A percentile compares a stretch with the other conserved stretches of the same genome.
Evolutionary conservation across 2,888 invertebrate species (phyloP).

Genomic region (Drosophila stalkeri): DNA sequence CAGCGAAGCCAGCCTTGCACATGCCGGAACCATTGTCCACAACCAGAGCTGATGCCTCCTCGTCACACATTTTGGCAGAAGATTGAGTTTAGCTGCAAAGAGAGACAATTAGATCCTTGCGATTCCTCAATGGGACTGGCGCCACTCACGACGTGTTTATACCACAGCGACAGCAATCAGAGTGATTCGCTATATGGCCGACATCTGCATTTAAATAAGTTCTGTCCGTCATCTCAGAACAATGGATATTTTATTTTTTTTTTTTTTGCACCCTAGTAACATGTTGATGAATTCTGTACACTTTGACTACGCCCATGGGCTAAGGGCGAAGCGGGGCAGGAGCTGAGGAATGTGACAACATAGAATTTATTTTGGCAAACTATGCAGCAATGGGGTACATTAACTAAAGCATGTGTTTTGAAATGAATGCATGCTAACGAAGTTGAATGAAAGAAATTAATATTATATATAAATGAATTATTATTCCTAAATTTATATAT

Average conservation of each 20-base stretch:
- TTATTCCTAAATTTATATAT: too few species aligned
- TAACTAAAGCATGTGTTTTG: neutral
- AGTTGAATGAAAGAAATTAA: neutral
- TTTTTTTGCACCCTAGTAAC: conserved; percentile 63
- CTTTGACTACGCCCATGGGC: neutral
- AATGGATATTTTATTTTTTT: conserved; percentile 55
- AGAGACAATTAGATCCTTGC: conserved; percentile 41
- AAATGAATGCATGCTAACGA: neutral
- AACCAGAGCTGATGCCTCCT: conserved; percentile 96
- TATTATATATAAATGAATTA: neutral
- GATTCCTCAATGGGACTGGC: conserved; percentile 23
- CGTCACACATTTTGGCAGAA: conserved; percentile 91
- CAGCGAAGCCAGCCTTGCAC: conserved; percentile 99
- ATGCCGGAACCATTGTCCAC: conserved; percentile 99
- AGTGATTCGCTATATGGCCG: conserved; percentile 80
- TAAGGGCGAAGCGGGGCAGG: conserved; percentile 7
- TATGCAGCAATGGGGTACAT: conserved; percentile 1
- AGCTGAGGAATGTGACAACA: conserved; percentile 15
- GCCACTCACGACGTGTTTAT: conserved; percentile 81
- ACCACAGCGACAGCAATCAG: conserved; percentile 83
- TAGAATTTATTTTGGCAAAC: conserved; percentile 41
- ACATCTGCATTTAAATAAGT: conserved; percentile 75
- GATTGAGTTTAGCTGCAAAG: conserved; percentile 40
- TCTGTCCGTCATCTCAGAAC: conserved; percentile 65
- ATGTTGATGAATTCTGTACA: conserved; percentile 68